Evolutionary conservation across 2,888 invertebrate species (phyloP), one percentile per base, ranked within the genome.

Genomic region (Platerodrilus igneus): DNA sequence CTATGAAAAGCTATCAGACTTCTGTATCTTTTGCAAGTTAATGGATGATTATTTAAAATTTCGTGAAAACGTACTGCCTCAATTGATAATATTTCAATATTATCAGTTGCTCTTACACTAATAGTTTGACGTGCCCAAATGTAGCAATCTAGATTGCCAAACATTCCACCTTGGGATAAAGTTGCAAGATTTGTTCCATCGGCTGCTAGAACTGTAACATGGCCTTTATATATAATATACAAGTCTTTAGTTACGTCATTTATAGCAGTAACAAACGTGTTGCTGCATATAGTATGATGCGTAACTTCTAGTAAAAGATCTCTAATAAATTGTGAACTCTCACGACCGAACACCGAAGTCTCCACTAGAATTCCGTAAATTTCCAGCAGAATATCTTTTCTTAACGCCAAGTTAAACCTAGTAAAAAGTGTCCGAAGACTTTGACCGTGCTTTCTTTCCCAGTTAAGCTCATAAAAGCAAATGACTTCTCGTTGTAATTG

Each of bases 361-460:
- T 29, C n/a, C 14, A 25, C 26, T n/a, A 45, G 29, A 5, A 29
- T 22, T 4, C 51, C 51, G 23, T 47, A 51, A 14, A 31, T 26
- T 7, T 48, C 48, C 31, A 39, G 48, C 5, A 47, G 19, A n/a
- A 51, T 46, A 21, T 51, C 51, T 10, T 31, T 15, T 26, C 40
- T 25, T 13, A 51, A 29, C 3, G 48, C 18, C 1, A 11, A 14
- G 11, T 33, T 26, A 3, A 48, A 37, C 2, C 19, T 11, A 20
- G 19, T 11, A 11, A 45, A 27, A 8, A 27, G 17, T 4, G 21
- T 14, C 10, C 28, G 22, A 5, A 45, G 5, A 3, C 33, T 11
- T 25, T 28, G 25, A 1, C 48, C 48, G 8, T 23, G 32, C 5
- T 22, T 23, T 25, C 22, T 19, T 7, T 13, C 23, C 47, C 47